A percentile compares a stretch with the other conserved stretches of the same genome.
phyloP scores from a whole-genome alignment of 2,888 invertebrate species.

The Andricus curvator region DNA sequence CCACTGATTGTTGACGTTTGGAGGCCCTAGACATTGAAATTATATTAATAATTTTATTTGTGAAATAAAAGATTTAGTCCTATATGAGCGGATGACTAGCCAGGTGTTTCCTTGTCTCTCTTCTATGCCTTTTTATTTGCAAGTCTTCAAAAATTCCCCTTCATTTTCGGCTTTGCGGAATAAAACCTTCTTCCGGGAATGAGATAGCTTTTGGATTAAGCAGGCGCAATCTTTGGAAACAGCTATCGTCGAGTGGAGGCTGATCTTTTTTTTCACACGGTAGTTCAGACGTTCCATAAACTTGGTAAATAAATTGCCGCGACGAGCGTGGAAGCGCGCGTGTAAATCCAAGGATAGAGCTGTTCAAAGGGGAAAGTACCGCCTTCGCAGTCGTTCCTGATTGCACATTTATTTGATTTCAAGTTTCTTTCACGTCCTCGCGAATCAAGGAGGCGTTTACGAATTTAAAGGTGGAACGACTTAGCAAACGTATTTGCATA shows the following conservation, averaged over 20 bases:
- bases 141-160: too few species aligned
- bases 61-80: too few species aligned
- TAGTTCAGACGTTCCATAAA: constrained; percentile 29
- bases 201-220: background rate
- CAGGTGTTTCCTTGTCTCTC: too few species aligned
- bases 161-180: too few species aligned
- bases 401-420: constrained; percentile 41
- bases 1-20: too few species aligned
- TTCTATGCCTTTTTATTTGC: too few species aligned
- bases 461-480: constrained; percentile 33
- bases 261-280: constrained; percentile 23
- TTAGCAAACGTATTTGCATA: constrained; percentile 36
- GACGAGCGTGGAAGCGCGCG: constrained; percentile 27
- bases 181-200: background rate
- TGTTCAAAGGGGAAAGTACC: constrained; percentile 35
- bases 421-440: constrained; percentile 26
- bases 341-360: constrained; percentile 19
- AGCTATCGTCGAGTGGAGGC: background rate
- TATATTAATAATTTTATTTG: too few species aligned
- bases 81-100: too few species aligned
- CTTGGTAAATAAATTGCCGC: constrained; percentile 38
- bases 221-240: constrained; percentile 14
- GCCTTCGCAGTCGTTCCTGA: constrained; percentile 36
- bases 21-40: too few species aligned
- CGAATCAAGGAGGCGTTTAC: constrained; percentile 33